Evolutionary conservation across 2,113 vertebrate genomes (phyloP), one percentile per base, ranked within the genome.

Genomic region (Ranitomeya imitator): DNA sequence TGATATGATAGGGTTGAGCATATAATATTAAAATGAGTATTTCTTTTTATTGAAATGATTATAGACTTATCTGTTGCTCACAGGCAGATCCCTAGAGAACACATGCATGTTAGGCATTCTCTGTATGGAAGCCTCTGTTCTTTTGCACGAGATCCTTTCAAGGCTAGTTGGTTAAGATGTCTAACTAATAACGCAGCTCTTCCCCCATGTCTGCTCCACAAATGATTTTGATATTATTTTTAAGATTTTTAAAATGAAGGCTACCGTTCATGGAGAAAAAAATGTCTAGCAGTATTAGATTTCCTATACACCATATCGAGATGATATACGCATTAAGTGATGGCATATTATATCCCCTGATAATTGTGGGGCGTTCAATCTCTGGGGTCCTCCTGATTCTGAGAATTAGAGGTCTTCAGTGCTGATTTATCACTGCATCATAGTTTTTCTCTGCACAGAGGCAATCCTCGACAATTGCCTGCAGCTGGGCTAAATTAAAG

Each of bases 21-120:
- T 83, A 51, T 52, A 83, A 65, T 83, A 83, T 83, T 83, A 83
- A 65, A 65, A 83, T 37, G 31, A 63, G 67, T 60, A 65, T 67
- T 65, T 21, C 16, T 83, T 45, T 65, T 65, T 31, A 83, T 83
- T 65, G 60, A 83, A 31, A 51, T 83, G 16, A 60, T 67, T 83
- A 83, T 65, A 65, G 37, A 83, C 45, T 19, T 83, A 83, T 83
- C 60, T 67, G 18, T 18, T 7, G 60, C 81, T 83, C 59, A 82
- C 80, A 83, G 80, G 18, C 80, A 45, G 37, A 65, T 83, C 81
- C 81, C 45, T 2, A 18, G 81, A 63, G 81, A 83, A 45, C 23
- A 63, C 7, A n/a, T 74, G 31, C 10, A 74, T 74, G 31, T 83
- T 45, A 45, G 37, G 16, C 14, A 83, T 83, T 83, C 81, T 65